Base-by-base conservation (phyloP, 2,113 vertebrate genomes). In the Coptodon rendalli region DNA sequence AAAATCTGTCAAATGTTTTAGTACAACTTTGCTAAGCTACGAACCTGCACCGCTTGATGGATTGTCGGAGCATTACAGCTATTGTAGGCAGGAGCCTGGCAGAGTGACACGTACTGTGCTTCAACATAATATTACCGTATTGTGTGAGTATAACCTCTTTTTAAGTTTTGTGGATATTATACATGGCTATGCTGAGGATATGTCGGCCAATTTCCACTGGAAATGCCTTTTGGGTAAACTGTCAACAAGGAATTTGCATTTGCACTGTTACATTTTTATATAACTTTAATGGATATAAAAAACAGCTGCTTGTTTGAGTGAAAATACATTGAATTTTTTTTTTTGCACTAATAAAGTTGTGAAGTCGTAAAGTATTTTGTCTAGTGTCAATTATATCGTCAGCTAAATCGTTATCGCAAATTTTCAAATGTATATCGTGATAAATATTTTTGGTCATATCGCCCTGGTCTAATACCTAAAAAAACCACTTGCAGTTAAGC, bases 31-130 rank as follows among this genome's bases (percentile, higher is more conserved):
- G 53, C n/a, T 7, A 24, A 54, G 0, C 53, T 54, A 54, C 10
- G 0, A 54, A 54, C 1, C 53, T 1, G 2, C 6, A 54, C 0
- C 3, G 1, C 10, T 54, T 12, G 29, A 31, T 31, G 29, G 29
- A 31, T 31, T 38, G 48, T 52, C 2, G 1, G 48, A 19, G 17
- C 8, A 19, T 52, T 52, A 19, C 0, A 4, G 4, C 7, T 52
- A n/a, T 10, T 3, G 3, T 10, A 53, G 50, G 3, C 5, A 52
- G 50, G 19, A 6, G 50, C 50, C 2, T 53, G 5, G 2, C 0
- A 3, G 50, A 53, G 50, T 53, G 50, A 19, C 19, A 0, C 50
- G 2, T 52, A 19, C 17, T 52, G 8, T 52, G 3, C 50, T n/a
- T 53, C 50, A 22, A 22, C 19, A 53, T 54, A 54, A 11, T 11